Evolutionary conservation across 2,797 vertebrate genomes (phyloP).

Genomic region (Bucorvus abyssinicus): DNA sequence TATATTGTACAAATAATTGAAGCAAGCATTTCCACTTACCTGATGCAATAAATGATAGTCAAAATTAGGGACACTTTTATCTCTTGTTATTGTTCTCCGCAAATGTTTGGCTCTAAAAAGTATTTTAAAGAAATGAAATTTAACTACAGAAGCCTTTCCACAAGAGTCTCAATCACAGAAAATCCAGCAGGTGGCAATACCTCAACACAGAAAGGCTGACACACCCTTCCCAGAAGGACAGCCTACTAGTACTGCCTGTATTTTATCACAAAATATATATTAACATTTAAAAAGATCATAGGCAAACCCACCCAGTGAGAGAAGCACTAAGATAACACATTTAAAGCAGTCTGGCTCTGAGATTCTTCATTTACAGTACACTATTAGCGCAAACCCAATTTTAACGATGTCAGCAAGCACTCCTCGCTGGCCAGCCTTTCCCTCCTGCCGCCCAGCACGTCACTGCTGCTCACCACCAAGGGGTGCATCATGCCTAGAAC

Average conservation of each 20-base stretch:
- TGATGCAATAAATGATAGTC: constrained; percentile 71
- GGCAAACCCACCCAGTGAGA: background rate
- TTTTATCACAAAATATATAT: background rate
- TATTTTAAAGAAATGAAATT: constrained; percentile 8
- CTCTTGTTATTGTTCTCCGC: constrained; percentile 72
- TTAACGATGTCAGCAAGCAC: background rate
- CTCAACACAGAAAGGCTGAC: background rate
- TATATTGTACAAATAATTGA: background rate
- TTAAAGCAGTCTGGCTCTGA: background rate
- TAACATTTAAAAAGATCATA: background rate
- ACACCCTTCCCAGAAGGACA: background rate
- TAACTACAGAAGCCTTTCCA: background rate
- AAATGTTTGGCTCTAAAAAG: constrained; percentile 70
- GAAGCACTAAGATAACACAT: background rate
- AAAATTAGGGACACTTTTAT: constrained; percentile 78
- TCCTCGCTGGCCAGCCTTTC: background rate
- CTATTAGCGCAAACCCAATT: background rate
- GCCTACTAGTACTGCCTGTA: fast-evolving
- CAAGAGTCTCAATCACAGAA: background rate
- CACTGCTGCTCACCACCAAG: background rate
- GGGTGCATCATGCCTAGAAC: background rate
- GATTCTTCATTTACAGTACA: background rate
- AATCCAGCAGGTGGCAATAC: constrained; percentile 49
- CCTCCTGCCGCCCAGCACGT: background rate
- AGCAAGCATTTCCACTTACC: constrained; percentile 62